These are phyloP conservation scores for Hypomesus transpacificus DNA, from an alignment of 2,113 vertebrate species.

Conservation along the genomic window DNA sequence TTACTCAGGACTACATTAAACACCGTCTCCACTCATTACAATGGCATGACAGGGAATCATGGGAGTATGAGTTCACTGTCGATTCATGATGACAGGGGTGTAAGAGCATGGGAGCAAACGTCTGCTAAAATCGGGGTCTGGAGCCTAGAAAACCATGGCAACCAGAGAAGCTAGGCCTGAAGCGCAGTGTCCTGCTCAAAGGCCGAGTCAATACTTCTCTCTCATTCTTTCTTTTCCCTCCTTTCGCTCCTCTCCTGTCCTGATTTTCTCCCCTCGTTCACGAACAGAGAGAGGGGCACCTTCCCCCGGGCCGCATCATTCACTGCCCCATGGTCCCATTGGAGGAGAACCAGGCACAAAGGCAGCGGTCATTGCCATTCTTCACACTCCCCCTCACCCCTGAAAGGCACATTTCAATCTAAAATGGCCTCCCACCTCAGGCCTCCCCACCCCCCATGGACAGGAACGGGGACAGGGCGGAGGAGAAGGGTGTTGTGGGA, in stretches of 20 bases:
- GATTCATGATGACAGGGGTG: slow-evolving; percentile 17
- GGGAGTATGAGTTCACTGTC: slow-evolving; percentile 66
- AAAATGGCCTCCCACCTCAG: slow-evolving; percentile 36
- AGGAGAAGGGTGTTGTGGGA: slow-evolving; percentile 47
- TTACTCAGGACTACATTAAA: slow-evolving; percentile 60
- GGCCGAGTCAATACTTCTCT: slow-evolving; percentile 62
- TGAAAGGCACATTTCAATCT: slow-evolving; percentile 72
- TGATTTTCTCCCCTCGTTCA: slow-evolving; percentile 50
- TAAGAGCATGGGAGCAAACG: slow-evolving; percentile 25
- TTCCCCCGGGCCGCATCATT: slow-evolving; percentile 67
- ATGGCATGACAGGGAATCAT: slow-evolving; percentile 53
- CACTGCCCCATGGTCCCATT: slow-evolving; percentile 66
- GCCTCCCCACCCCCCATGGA: slow-evolving; percentile 52
- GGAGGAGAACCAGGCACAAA: slow-evolving; percentile 62
- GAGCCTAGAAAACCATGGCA: slow-evolving; percentile 66
- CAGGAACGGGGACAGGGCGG: slow-evolving; percentile 58
- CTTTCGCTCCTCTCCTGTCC: slow-evolving; percentile 56
- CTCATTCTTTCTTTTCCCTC: slow-evolving; percentile 56
- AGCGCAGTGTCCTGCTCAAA: slow-evolving; percentile 58
- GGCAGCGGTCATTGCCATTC: slow-evolving; percentile 70
- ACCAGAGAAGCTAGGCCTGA: slow-evolving; percentile 54
- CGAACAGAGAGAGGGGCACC: slow-evolving; percentile 64
- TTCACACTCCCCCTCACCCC: slow-evolving; percentile 59
- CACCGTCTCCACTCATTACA: slow-evolving; percentile 27
- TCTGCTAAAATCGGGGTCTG: slow-evolving; percentile 48